Base-by-base conservation (phyloP, 2,797 vertebrate species). In the Neosilurus hyrtlii region DNA sequence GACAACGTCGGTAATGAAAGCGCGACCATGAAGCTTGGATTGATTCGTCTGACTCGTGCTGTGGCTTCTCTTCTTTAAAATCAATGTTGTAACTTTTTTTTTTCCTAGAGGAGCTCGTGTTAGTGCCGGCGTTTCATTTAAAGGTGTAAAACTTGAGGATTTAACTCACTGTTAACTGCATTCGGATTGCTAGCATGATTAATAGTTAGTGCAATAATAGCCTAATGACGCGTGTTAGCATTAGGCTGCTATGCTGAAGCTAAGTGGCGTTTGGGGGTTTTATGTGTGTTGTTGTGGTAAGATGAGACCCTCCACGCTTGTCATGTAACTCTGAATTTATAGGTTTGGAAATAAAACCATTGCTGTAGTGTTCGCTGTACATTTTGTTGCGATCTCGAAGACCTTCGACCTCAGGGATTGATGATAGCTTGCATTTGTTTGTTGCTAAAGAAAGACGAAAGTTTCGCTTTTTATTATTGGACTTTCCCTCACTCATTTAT, bases 1-100 rank as follows among this genome's bases (percentile, higher is more conserved):
- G 67, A 68, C 24, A 49, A 56, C 1, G 22, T 81, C 43, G 26
- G 61, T 86, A 79, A 86, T 84, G 68, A 86, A 84, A 80, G 68
- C 67, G n/a, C 63, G 77, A 82, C 71, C 82, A 66, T 51, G 68
- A 68, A 80, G 51, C 77, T 30, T 59, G 37, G 78, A 78, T 74
- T 85, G 70, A 82, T 68, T 81, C 11, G 37, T 81, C 84, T 79
- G 74, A 82, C 82, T 67, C 59, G 59, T 61, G 26, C 54, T 80
- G 65, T 57, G 66, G 66, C 7, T 37, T 80, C 9, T 68, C 65
- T 80, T 15, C 30, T 80, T 80, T 70, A 68, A 43, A 43, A 78
- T 78, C 76, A 65, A 51, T 65, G 15, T 4, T 20, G 1, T 26
- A 78, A 78, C 37, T 51, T 14, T 24, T 1, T 30, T 11, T 74